Evolutionary conservation across 2,797 vertebrate species (phyloP), one percentile per base, ranked within the genome.

Genomic region (Ictinia mississippiensis): DNA sequence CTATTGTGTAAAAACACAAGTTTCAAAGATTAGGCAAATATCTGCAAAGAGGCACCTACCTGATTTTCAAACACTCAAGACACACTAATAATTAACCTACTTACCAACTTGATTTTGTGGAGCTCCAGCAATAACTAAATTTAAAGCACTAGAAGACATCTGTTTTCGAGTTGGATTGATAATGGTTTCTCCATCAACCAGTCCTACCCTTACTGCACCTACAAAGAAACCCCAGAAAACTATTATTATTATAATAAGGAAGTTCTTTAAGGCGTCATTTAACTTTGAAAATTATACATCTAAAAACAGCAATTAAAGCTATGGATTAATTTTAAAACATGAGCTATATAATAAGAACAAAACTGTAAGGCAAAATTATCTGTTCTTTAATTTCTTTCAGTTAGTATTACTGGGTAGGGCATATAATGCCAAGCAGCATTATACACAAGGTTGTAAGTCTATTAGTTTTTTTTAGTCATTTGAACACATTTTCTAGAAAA

Each of bases 131-230:
- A 99, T 97, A 45, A 99, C 96, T 80, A 99, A 96, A 96, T 99
- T 99, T 26, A 99, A 98, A 82, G 79, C 94, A 97, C 99, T 99
- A 38, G 98, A 98, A 61, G 97, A 96, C 99, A 99, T 99, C 96
- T 99, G 98, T 86, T 98, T 98, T 86, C 99, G 98, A 8, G 99
- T 99, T 84, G 99, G 99, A 91, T 99, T 99, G 96, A 99, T 93
- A 71, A 99, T 40, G 93, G 98, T 89, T 96, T 99, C 98, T 85
- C 99, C 99, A 74, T 99, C 98, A 26, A 99, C 94, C 70, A 99
- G 74, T 67, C 99, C 99, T 52, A 99, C 98, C 83, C 99, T 98
- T 58, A 99, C 99, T 21, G 99, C 99, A 96, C 99, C 99, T 99
- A 95, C 62, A 98, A 87, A 91, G 49, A 95, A 47, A 97, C 7